Evolutionary conservation across 64 coral and sea anemone species (phyloP), one percentile per base, ranked within the genome.

Genomic region (Trachythela sp.): DNA sequence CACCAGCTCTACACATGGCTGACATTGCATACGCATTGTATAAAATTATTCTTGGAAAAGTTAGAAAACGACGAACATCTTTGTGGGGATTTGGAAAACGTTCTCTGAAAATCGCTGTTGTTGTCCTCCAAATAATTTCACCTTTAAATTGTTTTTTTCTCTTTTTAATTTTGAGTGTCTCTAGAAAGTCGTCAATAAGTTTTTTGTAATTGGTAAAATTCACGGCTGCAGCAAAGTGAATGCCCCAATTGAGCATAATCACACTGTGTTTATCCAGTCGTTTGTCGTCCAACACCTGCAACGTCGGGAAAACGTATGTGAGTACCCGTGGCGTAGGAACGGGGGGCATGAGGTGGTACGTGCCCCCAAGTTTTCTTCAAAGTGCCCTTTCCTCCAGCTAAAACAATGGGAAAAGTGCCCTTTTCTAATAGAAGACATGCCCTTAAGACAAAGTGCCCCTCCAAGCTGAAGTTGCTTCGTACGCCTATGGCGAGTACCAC

Each of bases 11-110:
- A 36, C 95, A 97, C 95, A 94, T 97, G 7, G 88, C 95, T 35
- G 77, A 87, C 38, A 59, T 90, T 14, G 95, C 92, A 56, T 94
- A 97, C 8, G 95, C 92, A n/a, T 97, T 97, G 59, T 86, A 97
- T 1, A 97, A 37, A 29, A 90, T 68, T 34, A 97, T 87, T 13
- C 95, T 88, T 15, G 92, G 87, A 83, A 49, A 95, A 32, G 94
- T 95, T 14, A 95, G 24, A 72, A 95, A 95, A 29, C 94, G 90
- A 4, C 94, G 90, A 7, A 95, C 94, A 80, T 95, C 94, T 84
- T 95, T 95, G 48, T 92, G 94, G 17, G 94, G 94, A 42, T 95
- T 49, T 58, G 90, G 87, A 70, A 92, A 95, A 54, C 94, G 51
- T 14, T 95, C 90, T 40, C 94, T 89, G 90, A 89, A 88, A 38